phyloP scores from a whole-genome alignment of 2,797 vertebrate genomes.

The Kryptolebias ocellatus region DNA sequence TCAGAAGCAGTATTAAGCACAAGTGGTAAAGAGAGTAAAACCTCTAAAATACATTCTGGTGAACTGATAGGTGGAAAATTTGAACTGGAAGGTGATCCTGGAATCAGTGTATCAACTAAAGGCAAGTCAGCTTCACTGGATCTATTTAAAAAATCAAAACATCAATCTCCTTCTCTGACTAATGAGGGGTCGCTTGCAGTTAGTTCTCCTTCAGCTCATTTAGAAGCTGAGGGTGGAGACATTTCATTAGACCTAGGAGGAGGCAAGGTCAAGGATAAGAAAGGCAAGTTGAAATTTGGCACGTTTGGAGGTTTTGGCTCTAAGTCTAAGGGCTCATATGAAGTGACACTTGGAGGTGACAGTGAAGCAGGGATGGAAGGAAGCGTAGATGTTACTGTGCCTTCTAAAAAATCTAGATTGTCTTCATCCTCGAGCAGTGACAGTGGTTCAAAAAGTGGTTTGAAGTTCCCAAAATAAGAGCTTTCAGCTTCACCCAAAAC shows the following conservation, averaged over 20 bases:
- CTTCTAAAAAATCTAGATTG: slow-evolving; percentile 85
- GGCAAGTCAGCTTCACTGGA: slow-evolving; percentile 86
- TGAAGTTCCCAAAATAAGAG: slow-evolving; percentile 84
- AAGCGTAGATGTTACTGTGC: slow-evolving; percentile 75
- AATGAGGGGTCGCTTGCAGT: slow-evolving; percentile 85
- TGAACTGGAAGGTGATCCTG: slow-evolving; percentile 64
- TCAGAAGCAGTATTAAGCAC: slow-evolving; percentile 73
- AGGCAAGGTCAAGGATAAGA: slow-evolving; percentile 84
- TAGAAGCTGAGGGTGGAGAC: slow-evolving; percentile 82
- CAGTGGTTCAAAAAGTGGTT: slow-evolving; percentile 84
- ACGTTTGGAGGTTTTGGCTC: slow-evolving; percentile 94
- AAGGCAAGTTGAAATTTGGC: slow-evolving; percentile 90
- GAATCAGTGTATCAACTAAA: slow-evolving; percentile 81
- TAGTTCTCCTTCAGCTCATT: slow-evolving; percentile 79
- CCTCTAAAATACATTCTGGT: slow-evolving; percentile 83
- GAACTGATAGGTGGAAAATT: slow-evolving; percentile 73
- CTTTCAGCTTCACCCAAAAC: slow-evolving; percentile 87
- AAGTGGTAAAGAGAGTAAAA: slow-evolving; percentile 81
- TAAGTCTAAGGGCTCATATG: slow-evolving; percentile 93
- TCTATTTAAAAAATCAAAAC: slow-evolving; percentile 88
- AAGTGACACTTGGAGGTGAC: slow-evolving; percentile 91
- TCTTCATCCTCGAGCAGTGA: slow-evolving; percentile 90
- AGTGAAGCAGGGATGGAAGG: slow-evolving; percentile 77
- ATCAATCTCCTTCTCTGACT: slow-evolving; percentile 87
- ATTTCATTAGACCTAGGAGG: slow-evolving; percentile 81